Percentiles rank a stretch among this genome's conserved stretches.
These are phyloP conservation scores for Cheracebus regulus DNA, from an alignment of 2,797 vertebrate genomes.

Conservation along the genomic window DNA sequence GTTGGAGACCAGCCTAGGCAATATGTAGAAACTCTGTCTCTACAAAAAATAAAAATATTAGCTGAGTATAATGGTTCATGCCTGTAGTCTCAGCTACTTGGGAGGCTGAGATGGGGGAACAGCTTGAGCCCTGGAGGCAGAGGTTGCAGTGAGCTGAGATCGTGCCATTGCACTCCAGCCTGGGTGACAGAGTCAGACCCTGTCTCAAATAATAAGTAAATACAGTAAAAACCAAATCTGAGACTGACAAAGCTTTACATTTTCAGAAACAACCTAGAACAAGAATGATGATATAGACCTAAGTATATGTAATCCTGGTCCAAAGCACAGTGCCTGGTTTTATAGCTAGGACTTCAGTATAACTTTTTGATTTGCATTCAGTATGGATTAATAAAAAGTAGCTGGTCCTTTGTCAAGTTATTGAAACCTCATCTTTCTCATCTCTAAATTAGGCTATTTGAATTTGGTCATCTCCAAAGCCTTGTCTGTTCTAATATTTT, in stretches of 20 bases:
- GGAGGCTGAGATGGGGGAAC: not conserved
- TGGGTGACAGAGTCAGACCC: not conserved
- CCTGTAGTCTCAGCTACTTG: not conserved
- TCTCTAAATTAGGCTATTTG: conserved; percentile 1
- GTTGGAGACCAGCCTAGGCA: not conserved
- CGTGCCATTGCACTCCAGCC: not conserved
- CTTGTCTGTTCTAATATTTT: not conserved
- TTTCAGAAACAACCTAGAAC: not conserved
- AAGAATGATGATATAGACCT: not conserved
- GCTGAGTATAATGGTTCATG: too few species aligned
- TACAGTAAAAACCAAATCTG: not conserved
- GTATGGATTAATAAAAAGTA: not conserved
- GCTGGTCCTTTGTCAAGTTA: not conserved
- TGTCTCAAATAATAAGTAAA: not conserved
- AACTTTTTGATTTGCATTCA: not conserved
- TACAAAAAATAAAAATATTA: not conserved
- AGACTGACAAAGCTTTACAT: conserved; percentile 14
- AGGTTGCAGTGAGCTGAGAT: not conserved
- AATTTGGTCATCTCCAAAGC: not conserved
- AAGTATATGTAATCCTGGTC: not conserved
- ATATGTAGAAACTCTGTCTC: not conserved
- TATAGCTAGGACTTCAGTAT: not conserved
- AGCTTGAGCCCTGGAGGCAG: not conserved
- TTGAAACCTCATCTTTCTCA: conserved; percentile 16
- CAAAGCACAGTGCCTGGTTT: not conserved